Evolutionary conservation across 2,888 invertebrate species (phyloP).

Genomic region (Pseudococcus longispinus): DNA sequence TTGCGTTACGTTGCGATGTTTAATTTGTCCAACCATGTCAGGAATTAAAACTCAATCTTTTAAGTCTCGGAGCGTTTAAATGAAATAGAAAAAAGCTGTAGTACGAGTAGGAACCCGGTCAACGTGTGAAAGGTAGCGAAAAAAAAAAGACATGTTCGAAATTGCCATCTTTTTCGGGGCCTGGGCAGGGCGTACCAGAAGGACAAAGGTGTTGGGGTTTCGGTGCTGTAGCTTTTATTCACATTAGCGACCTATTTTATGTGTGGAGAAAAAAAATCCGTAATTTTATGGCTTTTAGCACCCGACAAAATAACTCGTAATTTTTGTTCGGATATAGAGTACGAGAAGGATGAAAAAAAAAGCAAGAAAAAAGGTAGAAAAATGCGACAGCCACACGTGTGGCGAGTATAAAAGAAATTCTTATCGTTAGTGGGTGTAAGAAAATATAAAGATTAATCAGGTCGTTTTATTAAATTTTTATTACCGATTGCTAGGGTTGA

Average conservation of each 20-base stretch:
- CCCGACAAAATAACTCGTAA: slow-evolving; percentile 28
- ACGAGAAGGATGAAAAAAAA: neutral
- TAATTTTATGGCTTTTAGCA: slow-evolving; percentile 20
- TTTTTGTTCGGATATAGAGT: neutral
- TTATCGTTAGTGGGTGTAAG: slow-evolving; percentile 5
- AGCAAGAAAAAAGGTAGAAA: neutral
- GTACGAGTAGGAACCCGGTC: neutral
- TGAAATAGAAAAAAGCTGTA: neutral
- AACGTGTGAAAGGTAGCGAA: neutral
- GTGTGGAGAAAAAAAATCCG: neutral
- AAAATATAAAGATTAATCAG: slow-evolving; percentile 24
- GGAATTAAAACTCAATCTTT: slow-evolving; percentile 32
- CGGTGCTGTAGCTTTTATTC: neutral
- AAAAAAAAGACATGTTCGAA: slow-evolving; percentile 10
- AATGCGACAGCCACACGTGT: neutral
- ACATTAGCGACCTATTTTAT: slow-evolving; percentile 24
- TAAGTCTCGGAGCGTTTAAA: neutral
- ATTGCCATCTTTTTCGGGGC: neutral
- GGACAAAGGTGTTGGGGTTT: neutral
- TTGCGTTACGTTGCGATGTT: neutral
- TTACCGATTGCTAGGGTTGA: neutral
- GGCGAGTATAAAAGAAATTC: neutral
- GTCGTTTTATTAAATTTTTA: slow-evolving; percentile 30
- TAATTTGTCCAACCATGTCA: slow-evolving; percentile 7
- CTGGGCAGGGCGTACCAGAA: too few species aligned